Percentiles rank a stretch among this genome's conserved stretches.
These are phyloP conservation scores for Leptopilina drosophilae DNA, from an alignment of 2,888 invertebrate genomes.

Conservation along the genomic window DNA sequence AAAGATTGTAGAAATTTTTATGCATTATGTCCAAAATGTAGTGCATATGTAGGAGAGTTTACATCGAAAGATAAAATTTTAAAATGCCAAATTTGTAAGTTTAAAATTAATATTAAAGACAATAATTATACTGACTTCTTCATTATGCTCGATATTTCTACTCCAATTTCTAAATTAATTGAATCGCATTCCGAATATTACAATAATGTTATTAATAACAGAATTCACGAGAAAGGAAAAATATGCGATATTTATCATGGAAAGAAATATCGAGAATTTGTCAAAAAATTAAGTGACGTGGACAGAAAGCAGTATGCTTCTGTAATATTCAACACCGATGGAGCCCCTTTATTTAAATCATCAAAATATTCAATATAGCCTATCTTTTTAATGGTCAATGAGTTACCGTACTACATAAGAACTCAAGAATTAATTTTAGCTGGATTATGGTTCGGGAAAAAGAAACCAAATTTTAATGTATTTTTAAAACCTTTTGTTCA, in stretches of 20 bases:
- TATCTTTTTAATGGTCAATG: conserved; percentile 51
- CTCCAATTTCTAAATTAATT: background rate
- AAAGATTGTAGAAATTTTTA: too few relatives aligned
- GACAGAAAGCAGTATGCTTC: conserved; percentile 43
- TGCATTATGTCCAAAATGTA: too few relatives aligned
- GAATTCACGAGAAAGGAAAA: background rate
- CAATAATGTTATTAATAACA: background rate
- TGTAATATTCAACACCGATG: conserved; percentile 49
- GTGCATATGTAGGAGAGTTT: background rate
- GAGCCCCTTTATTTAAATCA: conserved; percentile 49
- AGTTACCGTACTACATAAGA: conserved; percentile 48
- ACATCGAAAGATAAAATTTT: conserved; percentile 1
- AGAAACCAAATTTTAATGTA: conserved; percentile 3
- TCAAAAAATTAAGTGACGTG: conserved; percentile 37
- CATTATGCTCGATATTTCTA: conserved; percentile 9
- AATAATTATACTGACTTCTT: background rate
- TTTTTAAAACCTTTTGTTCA: conserved; percentile 45
- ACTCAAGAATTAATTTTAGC: conserved; percentile 44
- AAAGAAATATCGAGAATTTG: conserved; percentile 43
- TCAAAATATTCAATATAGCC: conserved; percentile 50
- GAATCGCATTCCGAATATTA: background rate
- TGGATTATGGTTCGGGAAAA: conserved; percentile 53
- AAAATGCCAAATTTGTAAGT: background rate
- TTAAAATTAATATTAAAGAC: background rate
- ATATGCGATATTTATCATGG: conserved; percentile 45